A percentile compares a stretch with the other conserved stretches of the same genome.
Conservation (phyloP, 2,797 vertebrate species). For the Apogon hyalosoma region DNA sequence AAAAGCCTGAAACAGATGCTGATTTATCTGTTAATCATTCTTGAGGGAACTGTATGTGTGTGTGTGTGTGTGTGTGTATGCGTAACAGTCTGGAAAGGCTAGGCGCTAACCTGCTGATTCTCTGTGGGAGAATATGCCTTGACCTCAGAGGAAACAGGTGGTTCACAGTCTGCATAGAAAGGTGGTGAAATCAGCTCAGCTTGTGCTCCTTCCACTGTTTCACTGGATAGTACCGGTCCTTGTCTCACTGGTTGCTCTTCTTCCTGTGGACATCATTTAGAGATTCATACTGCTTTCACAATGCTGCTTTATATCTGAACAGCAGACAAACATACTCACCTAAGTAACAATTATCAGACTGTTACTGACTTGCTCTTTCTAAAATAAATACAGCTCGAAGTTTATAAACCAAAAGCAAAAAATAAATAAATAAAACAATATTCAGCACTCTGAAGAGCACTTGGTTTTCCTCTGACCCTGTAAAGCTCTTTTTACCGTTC, state of each 20-base stretch:
- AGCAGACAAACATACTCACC: neutral
- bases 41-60: neutral
- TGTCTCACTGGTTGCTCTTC: constrained; percentile 9
- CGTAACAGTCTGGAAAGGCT: constrained; percentile 7
- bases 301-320: no score
- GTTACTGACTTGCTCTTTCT: neutral
- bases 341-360: neutral
- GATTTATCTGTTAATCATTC: neutral
- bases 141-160: neutral
- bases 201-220: constrained; percentile 17
- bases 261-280: constrained; percentile 41
- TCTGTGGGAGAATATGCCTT: constrained; percentile 21
- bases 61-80: constrained; percentile 2
- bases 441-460: neutral
- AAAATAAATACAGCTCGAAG: neutral
- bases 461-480: constrained; percentile 20
- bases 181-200: constrained; percentile 27
- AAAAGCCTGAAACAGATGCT: neutral
- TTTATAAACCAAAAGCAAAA: neutral
- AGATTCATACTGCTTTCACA: constrained; percentile 30
- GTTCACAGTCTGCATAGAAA: neutral
- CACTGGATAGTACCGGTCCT: constrained; percentile 6
- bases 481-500: constrained; percentile 1
- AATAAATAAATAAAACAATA: constrained; percentile 40
- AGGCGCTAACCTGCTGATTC: constrained; percentile 55